Evolutionary conservation across 2,113 vertebrate species (phyloP).

Genomic region (Orycteropus afer): DNA sequence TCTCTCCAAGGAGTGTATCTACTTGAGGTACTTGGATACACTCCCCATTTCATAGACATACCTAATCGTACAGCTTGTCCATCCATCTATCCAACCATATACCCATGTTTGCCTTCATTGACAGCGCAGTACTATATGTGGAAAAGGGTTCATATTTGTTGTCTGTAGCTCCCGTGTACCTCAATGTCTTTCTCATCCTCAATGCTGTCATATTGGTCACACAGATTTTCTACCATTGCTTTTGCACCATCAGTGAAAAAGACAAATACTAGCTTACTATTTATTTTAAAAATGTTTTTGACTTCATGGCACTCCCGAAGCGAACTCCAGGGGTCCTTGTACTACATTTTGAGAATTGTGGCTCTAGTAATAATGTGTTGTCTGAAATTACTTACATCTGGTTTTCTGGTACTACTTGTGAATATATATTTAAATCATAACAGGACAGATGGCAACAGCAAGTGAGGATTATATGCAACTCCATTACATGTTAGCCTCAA

Average conservation of each 20-base stretch:
- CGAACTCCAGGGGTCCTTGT: not conserved
- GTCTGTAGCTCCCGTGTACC: too few species aligned
- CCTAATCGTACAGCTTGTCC: too few species aligned
- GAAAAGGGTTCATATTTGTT: too few species aligned
- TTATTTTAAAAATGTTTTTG: not conserved
- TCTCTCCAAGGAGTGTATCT: too few species aligned
- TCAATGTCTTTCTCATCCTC: too few species aligned
- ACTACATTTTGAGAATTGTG: not conserved
- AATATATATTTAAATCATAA: not conserved
- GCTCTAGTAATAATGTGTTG: not conserved
- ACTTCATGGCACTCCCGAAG: not conserved
- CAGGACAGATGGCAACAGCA: constrained; percentile 49
- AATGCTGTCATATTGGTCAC: too few species aligned
- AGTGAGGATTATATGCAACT: constrained; percentile 34
- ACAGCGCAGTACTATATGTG: too few species aligned
- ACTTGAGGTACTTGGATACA: too few species aligned
- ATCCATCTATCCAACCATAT: too few species aligned
- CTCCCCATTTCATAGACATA: too few species aligned
- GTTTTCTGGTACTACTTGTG: not conserved
- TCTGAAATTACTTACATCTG: constrained; percentile 1
- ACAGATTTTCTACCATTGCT: not conserved
- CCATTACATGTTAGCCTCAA: not conserved
- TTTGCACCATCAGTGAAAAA: not conserved
- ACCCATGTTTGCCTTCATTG: too few species aligned
- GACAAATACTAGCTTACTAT: not conserved